Evolutionary conservation across 2,888 invertebrate species (phyloP).

Genomic region (Trileptium ribeirensis): DNA sequence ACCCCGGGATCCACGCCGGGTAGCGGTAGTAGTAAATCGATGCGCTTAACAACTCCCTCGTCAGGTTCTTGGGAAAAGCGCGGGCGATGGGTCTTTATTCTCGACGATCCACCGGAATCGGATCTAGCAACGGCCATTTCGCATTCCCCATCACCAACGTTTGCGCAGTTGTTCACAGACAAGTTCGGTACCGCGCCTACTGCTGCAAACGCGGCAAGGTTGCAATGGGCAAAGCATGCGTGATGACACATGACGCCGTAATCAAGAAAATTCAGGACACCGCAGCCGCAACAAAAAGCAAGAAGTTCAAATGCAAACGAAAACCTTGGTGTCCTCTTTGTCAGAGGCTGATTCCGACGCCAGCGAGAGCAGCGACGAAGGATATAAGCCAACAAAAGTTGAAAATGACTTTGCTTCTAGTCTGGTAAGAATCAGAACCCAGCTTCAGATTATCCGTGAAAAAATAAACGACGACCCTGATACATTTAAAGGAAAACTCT

Average conservation of each 20-base stretch:
- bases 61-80: too few species aligned
- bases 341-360: too few species aligned
- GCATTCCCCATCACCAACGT: background rate
- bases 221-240: background rate
- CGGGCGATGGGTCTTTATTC: background rate
- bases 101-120: background rate
- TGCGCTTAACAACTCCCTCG: too few species aligned
- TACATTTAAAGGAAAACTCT: background rate
- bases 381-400: too few species aligned
- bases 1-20: too few species aligned
- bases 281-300: background rate
- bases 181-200: background rate
- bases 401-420: background rate
- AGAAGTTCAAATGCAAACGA: background rate
- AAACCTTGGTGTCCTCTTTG: too few species aligned
- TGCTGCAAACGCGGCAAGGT: background rate
- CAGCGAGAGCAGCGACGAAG: too few species aligned
- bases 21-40: too few species aligned
- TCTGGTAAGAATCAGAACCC: background rate
- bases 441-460: background rate
- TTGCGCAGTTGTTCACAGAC: background rate
- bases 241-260: background rate
- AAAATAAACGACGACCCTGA: background rate
- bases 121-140: background rate
- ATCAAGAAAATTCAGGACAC: background rate